These are phyloP conservation scores for Drosophila borborema DNA, from an alignment of 2,888 invertebrate genomes.

Conservation along the genomic window DNA sequence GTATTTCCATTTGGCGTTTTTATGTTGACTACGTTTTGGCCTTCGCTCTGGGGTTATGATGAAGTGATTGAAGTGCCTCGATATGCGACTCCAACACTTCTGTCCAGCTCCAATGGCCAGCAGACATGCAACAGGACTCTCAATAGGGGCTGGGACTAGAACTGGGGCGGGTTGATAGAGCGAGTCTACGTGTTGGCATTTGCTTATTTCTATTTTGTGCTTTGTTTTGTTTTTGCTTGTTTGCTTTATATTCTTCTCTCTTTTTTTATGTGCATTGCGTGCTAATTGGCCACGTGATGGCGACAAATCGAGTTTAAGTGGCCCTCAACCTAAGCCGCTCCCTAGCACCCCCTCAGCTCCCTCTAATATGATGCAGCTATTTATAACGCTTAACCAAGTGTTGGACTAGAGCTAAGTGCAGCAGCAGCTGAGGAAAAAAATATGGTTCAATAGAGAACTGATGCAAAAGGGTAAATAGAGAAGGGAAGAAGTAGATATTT, in stretches of 20 bases:
- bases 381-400: not conserved
- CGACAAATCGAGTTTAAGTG: constrained; percentile 77
- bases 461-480: not conserved
- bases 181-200: constrained; percentile 58
- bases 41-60: constrained; percentile 56
- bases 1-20: constrained; percentile 60
- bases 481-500: not conserved
- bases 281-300: constrained; percentile 78
- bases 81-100: constrained; percentile 26
- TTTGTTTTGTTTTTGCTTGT: constrained; percentile 44
- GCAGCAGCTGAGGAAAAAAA: not conserved
- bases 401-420: not conserved
- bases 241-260: constrained; percentile 9
- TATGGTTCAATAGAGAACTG: not conserved
- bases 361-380: not conserved
- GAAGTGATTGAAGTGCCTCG: constrained; percentile 73
- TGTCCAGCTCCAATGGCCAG: constrained; percentile 57
- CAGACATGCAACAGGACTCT: constrained; percentile 61
- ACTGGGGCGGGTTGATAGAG: constrained; percentile 11
- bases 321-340: constrained; percentile 25
- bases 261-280: constrained; percentile 67
- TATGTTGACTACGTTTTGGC: constrained; percentile 52
- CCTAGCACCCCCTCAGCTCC: not conserved
- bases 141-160: not conserved
- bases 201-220: constrained; percentile 41